These are phyloP conservation scores for Oligia latruncula DNA, from an alignment of 2,888 invertebrate species.

Conservation along the genomic window DNA sequence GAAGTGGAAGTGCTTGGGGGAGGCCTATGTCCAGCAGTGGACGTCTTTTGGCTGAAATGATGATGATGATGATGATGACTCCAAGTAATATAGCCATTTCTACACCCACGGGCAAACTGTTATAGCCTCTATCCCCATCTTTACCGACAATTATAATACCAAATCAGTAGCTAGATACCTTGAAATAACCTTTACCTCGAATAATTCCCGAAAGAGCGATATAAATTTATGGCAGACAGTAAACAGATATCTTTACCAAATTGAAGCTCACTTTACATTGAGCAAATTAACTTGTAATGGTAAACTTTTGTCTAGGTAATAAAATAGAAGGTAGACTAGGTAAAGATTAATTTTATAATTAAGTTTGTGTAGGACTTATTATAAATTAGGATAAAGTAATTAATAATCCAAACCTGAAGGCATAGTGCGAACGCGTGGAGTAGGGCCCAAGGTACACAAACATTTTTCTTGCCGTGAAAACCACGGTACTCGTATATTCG, in stretches of 20 bases:
- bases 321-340: background rate
- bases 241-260: constrained; percentile 45
- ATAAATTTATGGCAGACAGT: constrained; percentile 40
- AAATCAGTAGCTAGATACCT: constrained; percentile 30
- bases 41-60: too few relatives aligned
- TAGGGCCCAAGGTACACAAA: too few relatives aligned
- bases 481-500: too few relatives aligned
- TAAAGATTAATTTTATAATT: background rate
- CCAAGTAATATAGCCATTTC: background rate
- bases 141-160: constrained; percentile 34
- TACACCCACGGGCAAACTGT: constrained; percentile 19
- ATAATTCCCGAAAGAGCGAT: constrained; percentile 43
- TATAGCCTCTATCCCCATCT: background rate
- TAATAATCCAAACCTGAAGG: background rate
- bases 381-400: background rate
- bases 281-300: constrained; percentile 23
- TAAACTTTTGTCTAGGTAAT: background rate
- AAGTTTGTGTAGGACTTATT: background rate
- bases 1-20: too few relatives aligned
- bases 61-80: too few relatives aligned
- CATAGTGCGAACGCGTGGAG: background rate
- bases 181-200: constrained; percentile 32
- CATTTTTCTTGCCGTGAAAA: too few relatives aligned
- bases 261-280: constrained; percentile 32
- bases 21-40: too few relatives aligned